Percentiles rank a stretch among this genome's conserved stretches.
These are phyloP conservation scores for Sesia bembeciformis DNA, from an alignment of 2,888 invertebrate species.

Conservation along the genomic window DNA sequence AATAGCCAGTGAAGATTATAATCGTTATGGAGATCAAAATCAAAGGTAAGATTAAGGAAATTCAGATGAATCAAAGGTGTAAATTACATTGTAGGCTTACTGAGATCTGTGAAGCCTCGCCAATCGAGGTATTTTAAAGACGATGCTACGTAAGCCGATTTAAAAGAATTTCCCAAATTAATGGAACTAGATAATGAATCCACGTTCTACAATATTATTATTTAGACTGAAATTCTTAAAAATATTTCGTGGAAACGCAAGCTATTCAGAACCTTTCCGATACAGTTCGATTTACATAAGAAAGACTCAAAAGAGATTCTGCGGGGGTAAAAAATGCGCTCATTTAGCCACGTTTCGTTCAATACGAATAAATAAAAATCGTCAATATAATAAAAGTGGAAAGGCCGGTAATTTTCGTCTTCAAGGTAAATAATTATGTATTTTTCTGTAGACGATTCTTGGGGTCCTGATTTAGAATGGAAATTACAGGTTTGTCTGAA, in stretches of 20 bases:
- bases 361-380: background rate
- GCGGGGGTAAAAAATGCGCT: background rate
- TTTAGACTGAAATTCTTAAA: background rate
- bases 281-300: background rate
- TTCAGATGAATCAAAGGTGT: background rate
- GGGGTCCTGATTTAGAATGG: too few species aligned
- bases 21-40: too few species aligned
- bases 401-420: too few species aligned
- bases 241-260: background rate
- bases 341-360: background rate
- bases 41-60: too few species aligned
- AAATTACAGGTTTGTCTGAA: too few species aligned
- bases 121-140: background rate
- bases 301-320: background rate
- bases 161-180: background rate
- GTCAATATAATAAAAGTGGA: too few species aligned
- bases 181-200: background rate
- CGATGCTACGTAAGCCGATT: background rate
- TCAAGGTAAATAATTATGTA: too few species aligned
- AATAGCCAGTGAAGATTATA: too few species aligned
- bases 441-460: too few species aligned
- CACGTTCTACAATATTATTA: background rate
- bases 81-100: background rate
- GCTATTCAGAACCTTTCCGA: background rate
- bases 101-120: background rate